A percentile compares a stretch with the other conserved stretches of the same genome.
These are phyloP conservation scores for Phalacrocorax brasilianus DNA, from an alignment of 2,113 vertebrate species.

Conservation along the genomic window DNA sequence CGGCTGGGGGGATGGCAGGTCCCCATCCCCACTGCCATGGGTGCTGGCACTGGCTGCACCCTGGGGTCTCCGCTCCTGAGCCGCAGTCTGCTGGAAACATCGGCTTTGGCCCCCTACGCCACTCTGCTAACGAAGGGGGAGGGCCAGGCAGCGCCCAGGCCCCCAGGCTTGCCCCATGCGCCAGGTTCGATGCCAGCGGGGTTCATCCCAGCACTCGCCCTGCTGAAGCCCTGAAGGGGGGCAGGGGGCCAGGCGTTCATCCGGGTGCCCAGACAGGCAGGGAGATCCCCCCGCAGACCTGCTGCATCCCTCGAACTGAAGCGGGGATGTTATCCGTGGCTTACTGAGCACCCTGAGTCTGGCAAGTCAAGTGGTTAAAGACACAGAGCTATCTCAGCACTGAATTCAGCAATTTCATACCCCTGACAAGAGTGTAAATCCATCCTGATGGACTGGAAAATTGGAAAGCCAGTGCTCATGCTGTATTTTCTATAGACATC, in stretches of 20 bases:
- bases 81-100: fast-evolving
- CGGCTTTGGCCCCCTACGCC: not conserved
- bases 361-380: not conserved
- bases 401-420: not conserved
- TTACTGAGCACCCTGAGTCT: not conserved
- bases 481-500: not conserved
- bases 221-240: not conserved
- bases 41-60: not conserved
- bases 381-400: not conserved
- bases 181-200: fast-evolving
- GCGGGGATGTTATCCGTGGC: not conserved
- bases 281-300: not conserved
- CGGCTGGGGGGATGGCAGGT: not conserved
- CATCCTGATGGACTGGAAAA: conserved; percentile 56
- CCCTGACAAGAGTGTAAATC: conserved; percentile 16
- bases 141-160: fast-evolving
- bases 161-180: fast-evolving
- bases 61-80: not conserved
- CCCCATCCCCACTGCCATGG: not conserved
- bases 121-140: not conserved
- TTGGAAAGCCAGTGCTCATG: not conserved
- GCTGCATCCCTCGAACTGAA: not conserved
- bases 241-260: not conserved
- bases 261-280: not conserved
- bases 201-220: not conserved